Conservation (phyloP, 2,113 vertebrate genomes). For the Ophiodon elongatus region DNA sequence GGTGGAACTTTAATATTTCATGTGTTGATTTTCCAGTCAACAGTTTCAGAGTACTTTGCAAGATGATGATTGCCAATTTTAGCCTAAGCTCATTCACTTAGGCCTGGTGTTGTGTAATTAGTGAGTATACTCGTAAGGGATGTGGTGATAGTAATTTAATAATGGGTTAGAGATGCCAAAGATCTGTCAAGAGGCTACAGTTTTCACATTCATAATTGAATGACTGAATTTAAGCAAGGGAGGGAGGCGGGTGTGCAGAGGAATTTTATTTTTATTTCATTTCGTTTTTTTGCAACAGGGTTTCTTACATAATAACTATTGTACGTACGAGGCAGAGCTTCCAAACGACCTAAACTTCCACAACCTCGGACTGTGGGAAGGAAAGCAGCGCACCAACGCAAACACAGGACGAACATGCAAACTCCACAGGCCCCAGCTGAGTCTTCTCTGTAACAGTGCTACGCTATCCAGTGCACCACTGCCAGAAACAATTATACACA, state of each 20-base stretch:
- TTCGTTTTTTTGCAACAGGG: neutral
- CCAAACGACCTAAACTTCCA: neutral
- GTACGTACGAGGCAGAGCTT: neutral
- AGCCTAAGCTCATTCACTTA: constrained; percentile 31
- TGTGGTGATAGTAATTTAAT: constrained; percentile 24
- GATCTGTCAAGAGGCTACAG: neutral
- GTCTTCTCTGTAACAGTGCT: neutral
- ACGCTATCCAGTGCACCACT: neutral
- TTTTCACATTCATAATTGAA: constrained; percentile 11
- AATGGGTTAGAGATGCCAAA: neutral
- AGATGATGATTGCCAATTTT: constrained; percentile 48
- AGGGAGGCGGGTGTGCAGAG: neutral
- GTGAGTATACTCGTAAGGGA: neutral
- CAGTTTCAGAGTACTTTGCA: constrained; percentile 53
- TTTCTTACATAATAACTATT: neutral
- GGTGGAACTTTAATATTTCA: constrained; percentile 73
- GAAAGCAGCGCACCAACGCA: neutral
- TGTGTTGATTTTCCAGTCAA: constrained; percentile 64
- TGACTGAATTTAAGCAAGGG: neutral
- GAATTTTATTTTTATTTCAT: neutral
- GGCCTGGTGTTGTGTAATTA: constrained; percentile 46
- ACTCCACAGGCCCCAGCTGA: neutral
- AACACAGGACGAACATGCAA: neutral
- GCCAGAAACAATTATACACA: neutral
- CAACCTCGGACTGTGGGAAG: neutral